Base-by-base conservation (phyloP, 1,140 invertebrate species). In the Drosophila quadrilineata region DNA sequence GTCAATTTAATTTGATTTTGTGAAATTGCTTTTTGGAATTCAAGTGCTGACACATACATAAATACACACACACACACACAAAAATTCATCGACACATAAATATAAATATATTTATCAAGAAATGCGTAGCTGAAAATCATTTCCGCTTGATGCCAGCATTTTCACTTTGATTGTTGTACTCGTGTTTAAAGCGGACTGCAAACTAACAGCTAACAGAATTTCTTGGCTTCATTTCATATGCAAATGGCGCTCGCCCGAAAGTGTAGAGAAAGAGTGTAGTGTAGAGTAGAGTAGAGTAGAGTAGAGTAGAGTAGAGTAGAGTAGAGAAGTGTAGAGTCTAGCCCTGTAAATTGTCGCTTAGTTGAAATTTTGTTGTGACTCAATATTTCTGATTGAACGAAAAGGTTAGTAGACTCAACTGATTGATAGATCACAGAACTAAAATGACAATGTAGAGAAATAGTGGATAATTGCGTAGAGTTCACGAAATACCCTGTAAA, bases 91-190 rank as follows among this genome's bases (percentile, higher is more conserved):
- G n/a, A 60, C 17, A n/a, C 22, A 28, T 41, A 28, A 43, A 22
- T 22, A 40, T 49, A 6, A 50, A 31, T 43, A 26, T 43, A 57
- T 56, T 41, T 43, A 56, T 56, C 38, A 57, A 45, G 38, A 28
- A 41, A 45, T 45, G 26, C n/a, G 16, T 29, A 33, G 17, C 48
- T 54, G 38, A 60, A n/a, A 60, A 67, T 60, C 57, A 62, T 67
- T 60, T 67, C 63, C 58, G 64, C 41, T 53, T 24, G 31, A 45
- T 29, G 6, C n/a, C 6, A 10, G 24, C 17, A 66, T 54, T 71
- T 71, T 71, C 68, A 54, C 68, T 71, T 71, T 53, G 54, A 62
- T 52, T 46, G 41, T 53, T n/a, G n/a, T n/a, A n/a, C n/a, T n/a
- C n/a, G 40, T n/a, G 24, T 10, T 41, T 21, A 29, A n/a, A 38